Conservation (phyloP, 2,888 invertebrate genomes). For the Hyposoter dolosus region DNA sequence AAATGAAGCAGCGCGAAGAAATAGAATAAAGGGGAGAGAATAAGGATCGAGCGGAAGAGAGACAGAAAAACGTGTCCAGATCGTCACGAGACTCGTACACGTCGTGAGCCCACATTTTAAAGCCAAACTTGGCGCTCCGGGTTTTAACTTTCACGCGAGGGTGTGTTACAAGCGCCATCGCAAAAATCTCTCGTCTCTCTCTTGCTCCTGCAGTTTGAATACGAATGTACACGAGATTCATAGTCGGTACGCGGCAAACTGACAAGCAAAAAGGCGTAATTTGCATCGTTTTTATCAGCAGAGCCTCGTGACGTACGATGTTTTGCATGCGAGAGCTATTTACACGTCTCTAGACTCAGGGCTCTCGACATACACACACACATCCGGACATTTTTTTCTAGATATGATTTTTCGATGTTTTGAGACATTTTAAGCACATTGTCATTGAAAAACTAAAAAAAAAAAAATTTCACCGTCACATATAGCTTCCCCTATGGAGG, state of each 20-base stretch:
- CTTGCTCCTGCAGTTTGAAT: constrained; percentile 36
- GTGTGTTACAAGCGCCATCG: constrained; percentile 61
- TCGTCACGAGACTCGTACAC: constrained; percentile 56
- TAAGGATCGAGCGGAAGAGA: constrained; percentile 54
- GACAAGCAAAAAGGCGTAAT: constrained; percentile 1
- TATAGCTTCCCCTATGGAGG: too few relatives aligned
- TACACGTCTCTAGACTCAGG: too few relatives aligned
- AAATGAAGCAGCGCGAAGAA: background rate
- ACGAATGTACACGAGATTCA: background rate
- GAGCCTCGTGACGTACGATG: background rate
- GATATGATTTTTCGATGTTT: too few relatives aligned
- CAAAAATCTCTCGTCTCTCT: constrained; percentile 35
- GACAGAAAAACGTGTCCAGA: constrained; percentile 49
- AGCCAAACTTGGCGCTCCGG: constrained; percentile 69
- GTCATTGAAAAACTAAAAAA: too few relatives aligned
- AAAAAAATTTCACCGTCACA: too few relatives aligned
- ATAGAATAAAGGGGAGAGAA: constrained; percentile 25
- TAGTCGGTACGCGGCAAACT: background rate
- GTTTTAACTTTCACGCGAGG: constrained; percentile 71
- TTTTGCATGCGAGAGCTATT: background rate
- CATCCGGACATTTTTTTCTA: too few relatives aligned
- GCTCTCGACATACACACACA: too few relatives aligned
- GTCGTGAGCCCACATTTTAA: constrained; percentile 65
- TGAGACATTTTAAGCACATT: too few relatives aligned
- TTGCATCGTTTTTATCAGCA: background rate